Percentiles rank a stretch among this genome's conserved stretches.
These are phyloP conservation scores for Chamaedrilus cognettii DNA, from an alignment of 2,888 invertebrate genomes.

Conservation along the genomic window DNA sequence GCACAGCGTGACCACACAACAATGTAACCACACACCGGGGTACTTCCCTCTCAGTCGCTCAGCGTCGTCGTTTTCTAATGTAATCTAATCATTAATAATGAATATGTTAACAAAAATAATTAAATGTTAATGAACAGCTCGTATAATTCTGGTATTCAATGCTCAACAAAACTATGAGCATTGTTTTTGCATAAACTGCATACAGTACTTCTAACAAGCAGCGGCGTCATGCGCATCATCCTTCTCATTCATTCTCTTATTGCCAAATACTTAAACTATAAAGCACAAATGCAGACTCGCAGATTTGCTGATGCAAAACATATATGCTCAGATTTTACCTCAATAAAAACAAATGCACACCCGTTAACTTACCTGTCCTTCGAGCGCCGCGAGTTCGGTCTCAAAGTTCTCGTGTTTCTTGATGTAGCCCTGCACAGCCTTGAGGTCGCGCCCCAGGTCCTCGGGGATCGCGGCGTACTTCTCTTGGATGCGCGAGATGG, in stretches of 20 bases:
- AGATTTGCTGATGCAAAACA: background rate
- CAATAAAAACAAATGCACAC: too few species aligned
- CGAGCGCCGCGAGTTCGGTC: conserved; percentile 88
- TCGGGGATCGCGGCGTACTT: conserved; percentile 85
- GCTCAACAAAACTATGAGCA: too few species aligned
- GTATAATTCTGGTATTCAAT: too few species aligned
- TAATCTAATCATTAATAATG: too few species aligned
- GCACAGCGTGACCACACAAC: background rate
- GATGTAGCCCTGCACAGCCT: conserved; percentile 79
- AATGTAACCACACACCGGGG: conserved; percentile 66
- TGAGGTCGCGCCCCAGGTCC: conserved; percentile 76
- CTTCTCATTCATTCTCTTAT: background rate
- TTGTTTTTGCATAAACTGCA: too few species aligned
- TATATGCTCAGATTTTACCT: background rate
- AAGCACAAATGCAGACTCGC: background rate
- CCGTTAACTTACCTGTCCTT: conserved; percentile 87
- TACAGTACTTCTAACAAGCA: too few species aligned
- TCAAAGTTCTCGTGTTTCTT: conserved; percentile 90
- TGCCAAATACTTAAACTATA: too few species aligned
- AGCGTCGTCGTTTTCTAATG: too few species aligned
- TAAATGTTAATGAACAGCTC: too few species aligned
- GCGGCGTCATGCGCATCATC: background rate
- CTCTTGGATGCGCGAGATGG: conserved; percentile 82
- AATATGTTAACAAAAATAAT: too few species aligned
- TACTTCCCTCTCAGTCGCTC: conserved; percentile 80